A percentile compares a stretch with the other conserved stretches of the same genome.
These are phyloP conservation scores for Triops longicaudatus DNA, from an alignment of 1,140 invertebrate species.

Conservation along the genomic window DNA sequence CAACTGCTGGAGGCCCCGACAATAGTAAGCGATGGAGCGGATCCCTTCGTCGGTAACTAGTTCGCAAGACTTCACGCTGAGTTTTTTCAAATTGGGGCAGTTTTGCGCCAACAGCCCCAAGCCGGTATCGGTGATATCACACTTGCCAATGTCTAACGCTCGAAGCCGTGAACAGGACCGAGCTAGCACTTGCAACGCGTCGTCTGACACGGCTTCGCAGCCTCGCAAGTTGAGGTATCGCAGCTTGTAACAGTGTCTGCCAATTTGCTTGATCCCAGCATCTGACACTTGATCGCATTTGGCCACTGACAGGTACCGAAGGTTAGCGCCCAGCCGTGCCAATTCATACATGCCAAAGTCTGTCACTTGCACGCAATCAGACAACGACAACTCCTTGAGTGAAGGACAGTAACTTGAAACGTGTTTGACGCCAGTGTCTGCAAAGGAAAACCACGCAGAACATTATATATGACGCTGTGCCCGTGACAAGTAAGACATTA, in stretches of 20 bases:
- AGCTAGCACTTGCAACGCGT: constrained; percentile 71
- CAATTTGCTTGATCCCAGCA: constrained; percentile 75
- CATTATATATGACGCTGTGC: neutral
- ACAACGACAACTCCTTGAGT: constrained; percentile 76
- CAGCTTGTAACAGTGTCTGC: constrained; percentile 76
- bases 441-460: constrained; percentile 36
- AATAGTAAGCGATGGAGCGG: constrained; percentile 70
- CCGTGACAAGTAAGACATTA: neutral
- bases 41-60: constrained; percentile 77
- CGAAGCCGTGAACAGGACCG: constrained; percentile 69
- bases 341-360: constrained; percentile 85
- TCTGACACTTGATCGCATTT: constrained; percentile 77
- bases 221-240: constrained; percentile 83
- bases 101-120: constrained; percentile 72
- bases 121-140: constrained; percentile 80
- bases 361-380: constrained; percentile 78
- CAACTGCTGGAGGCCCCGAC: constrained; percentile 72
- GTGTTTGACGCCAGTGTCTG: constrained; percentile 63
- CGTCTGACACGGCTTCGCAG: constrained; percentile 84
- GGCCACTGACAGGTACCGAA: constrained; percentile 78
- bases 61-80: constrained; percentile 81
- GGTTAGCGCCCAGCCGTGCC: constrained; percentile 70
- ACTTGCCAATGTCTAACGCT: constrained; percentile 82
- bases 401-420: constrained; percentile 76
- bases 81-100: constrained; percentile 80